Percentiles rank a stretch among this genome's conserved stretches.
phyloP scores from a whole-genome alignment of 2,888 invertebrate genomes.

The Drosophila rellima region DNA sequence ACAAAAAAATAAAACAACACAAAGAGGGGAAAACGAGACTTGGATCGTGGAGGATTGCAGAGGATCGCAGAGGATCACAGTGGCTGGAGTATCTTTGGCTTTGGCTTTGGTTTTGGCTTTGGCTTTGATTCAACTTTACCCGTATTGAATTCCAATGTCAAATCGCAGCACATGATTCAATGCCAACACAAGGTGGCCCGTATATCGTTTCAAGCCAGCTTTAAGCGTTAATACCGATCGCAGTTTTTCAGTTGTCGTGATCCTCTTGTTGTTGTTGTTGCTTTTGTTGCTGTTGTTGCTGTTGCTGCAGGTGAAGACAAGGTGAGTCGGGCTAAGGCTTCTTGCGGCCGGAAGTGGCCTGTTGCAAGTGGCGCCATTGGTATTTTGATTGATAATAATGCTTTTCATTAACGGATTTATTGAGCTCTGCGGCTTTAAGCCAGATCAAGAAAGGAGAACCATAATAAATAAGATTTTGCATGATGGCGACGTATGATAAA shows the following conservation, averaged over 20 bases:
- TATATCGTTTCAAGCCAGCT: conserved; percentile 53
- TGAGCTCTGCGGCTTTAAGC: background rate
- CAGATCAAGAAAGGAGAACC: no score
- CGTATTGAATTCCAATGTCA: conserved; percentile 81
- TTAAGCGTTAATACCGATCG: conserved; percentile 19
- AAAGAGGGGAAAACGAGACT: conserved; percentile 13
- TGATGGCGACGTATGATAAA: no score
- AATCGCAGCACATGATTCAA: conserved; percentile 76
- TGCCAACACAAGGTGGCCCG: conserved; percentile 60
- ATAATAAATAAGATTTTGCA: no score
- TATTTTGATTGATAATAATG: conserved; percentile 35
- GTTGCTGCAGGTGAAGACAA: conserved; percentile 54
- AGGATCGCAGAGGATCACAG: conserved; percentile 49
- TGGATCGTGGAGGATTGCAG: conserved; percentile 31
- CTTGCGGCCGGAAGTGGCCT: conserved; percentile 49
- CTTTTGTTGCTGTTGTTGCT: background rate
- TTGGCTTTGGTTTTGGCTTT: conserved; percentile 5
- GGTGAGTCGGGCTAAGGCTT: conserved; percentile 35
- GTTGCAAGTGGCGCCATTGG: conserved; percentile 51
- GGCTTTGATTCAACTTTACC: conserved; percentile 52
- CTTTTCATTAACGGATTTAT: conserved; percentile 12
- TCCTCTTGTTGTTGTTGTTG: background rate
- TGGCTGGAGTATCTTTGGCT: conserved; percentile 21
- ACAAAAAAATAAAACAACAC: background rate
- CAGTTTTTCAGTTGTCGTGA: conserved; percentile 2